Evolutionary conservation across 2,888 invertebrate species (phyloP).

Genomic region (Onthophagus sagittarius): DNA sequence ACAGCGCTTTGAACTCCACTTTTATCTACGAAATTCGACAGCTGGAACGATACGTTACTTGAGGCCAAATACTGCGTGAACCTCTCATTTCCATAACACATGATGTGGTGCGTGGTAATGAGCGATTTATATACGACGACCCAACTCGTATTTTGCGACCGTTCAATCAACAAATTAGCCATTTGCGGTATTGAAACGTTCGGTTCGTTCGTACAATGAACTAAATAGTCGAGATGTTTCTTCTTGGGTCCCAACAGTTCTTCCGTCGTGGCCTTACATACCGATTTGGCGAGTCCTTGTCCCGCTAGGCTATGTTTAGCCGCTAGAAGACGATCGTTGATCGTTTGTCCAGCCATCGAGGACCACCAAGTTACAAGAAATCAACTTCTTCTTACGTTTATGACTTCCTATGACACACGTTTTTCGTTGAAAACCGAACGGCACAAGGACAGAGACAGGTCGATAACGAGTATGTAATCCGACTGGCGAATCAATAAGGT

Average conservation of each 20-base stretch:
- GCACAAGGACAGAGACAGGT: slow-evolving; percentile 33
- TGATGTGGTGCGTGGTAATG: slow-evolving; percentile 97
- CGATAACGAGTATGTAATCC: slow-evolving; percentile 37
- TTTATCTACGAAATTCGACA: slow-evolving; percentile 97
- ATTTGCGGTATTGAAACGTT: slow-evolving; percentile 99
- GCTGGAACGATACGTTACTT: slow-evolving; percentile 98
- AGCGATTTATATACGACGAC: slow-evolving; percentile 98
- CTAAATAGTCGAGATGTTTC: slow-evolving; percentile 99
- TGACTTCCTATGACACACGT: slow-evolving; percentile 23
- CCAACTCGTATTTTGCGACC: slow-evolving; percentile 98
- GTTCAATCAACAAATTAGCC: slow-evolving; percentile 96
- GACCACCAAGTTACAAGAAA: slow-evolving; percentile 10
- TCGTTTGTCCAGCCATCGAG: slow-evolving; percentile 92
- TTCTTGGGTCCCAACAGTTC: slow-evolving; percentile 99
- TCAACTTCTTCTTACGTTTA: slow-evolving; percentile 13
- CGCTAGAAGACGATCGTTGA: slow-evolving; percentile 96
- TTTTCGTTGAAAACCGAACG: slow-evolving; percentile 31
- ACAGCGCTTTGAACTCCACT: slow-evolving; percentile 91
- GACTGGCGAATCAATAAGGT: slow-evolving; percentile 43
- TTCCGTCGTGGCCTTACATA: slow-evolving; percentile 99
- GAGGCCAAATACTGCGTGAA: slow-evolving; percentile 99
- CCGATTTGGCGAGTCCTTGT: slow-evolving; percentile 98
- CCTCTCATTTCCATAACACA: slow-evolving; percentile 99
- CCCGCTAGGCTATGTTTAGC: slow-evolving; percentile 99
- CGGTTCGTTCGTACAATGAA: slow-evolving; percentile 99